Evolutionary conservation across 2,113 vertebrate genomes (phyloP).

Genomic region (Nothobranchius kuhntae): DNA sequence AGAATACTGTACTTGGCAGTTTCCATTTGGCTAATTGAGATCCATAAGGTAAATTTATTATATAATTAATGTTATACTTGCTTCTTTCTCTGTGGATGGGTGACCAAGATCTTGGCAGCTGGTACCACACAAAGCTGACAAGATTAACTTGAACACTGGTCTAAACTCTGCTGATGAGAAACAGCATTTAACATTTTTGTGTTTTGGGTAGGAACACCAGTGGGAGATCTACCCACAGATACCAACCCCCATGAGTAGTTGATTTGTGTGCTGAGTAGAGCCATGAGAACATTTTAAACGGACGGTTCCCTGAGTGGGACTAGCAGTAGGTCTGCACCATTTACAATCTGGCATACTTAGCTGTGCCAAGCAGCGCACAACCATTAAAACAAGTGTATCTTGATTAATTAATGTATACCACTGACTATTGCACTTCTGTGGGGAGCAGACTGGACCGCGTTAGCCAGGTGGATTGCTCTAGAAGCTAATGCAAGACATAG

Average conservation of each 20-base stretch:
- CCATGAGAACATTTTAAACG: too few species aligned
- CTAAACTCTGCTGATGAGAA: not conserved
- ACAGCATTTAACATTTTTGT: not conserved
- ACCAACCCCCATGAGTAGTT: too few species aligned
- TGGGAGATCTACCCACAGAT: too few species aligned
- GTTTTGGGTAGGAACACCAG: too few species aligned
- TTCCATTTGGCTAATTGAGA: not conserved
- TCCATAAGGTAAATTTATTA: not conserved
- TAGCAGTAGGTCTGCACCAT: not conserved
- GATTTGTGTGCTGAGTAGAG: too few species aligned
- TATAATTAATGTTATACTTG: not conserved
- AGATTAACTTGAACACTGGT: too few species aligned
- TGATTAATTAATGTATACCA: not conserved
- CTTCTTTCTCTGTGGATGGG: slow-evolving; percentile 44
- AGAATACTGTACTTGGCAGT: not conserved
- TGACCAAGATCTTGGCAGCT: slow-evolving; percentile 34
- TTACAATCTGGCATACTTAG: not conserved
- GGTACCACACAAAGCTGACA: slow-evolving; percentile 66
- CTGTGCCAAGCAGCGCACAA: not conserved
- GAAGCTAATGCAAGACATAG: too few species aligned
- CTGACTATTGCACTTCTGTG: too few species aligned
- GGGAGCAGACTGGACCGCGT: too few species aligned
- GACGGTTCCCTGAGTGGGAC: too few species aligned
- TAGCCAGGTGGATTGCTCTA: too few species aligned
- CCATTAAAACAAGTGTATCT: not conserved